phyloP scores from a whole-genome alignment of 2,797 vertebrate genomes.

The Silurus lanzhouensis region DNA sequence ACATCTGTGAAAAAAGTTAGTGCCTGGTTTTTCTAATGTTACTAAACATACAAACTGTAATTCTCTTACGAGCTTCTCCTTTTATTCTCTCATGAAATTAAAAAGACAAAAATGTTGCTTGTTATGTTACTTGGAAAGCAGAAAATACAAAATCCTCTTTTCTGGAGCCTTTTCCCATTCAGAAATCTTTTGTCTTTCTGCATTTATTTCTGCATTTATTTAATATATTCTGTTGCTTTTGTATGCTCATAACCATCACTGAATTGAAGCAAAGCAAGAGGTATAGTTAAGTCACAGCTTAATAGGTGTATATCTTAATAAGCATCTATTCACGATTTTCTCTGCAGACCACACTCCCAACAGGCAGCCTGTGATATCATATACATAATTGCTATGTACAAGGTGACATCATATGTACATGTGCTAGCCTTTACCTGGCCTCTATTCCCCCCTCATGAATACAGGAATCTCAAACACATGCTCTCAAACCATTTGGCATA shows the following conservation, averaged over 20 bases:
- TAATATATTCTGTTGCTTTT: neutral
- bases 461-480: slow-evolving; percentile 66
- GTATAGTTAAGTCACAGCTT: neutral
- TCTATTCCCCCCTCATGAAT: slow-evolving; percentile 65
- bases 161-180: neutral
- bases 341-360: neutral
- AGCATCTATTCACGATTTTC: slow-evolving; percentile 13
- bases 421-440: slow-evolving; percentile 51
- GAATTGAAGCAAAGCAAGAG: neutral
- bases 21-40: neutral
- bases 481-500: slow-evolving; percentile 62
- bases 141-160: neutral
- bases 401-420: slow-evolving; percentile 62
- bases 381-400: slow-evolving; percentile 70
- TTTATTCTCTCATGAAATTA: neutral
- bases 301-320: slow-evolving; percentile 13
- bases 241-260: neutral
- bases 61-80: neutral
- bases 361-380: slow-evolving; percentile 28
- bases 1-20: neutral
- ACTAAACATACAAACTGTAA: neutral
- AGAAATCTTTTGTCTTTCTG: neutral
- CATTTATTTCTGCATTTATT: neutral
- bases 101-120: neutral
- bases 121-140: neutral